Evolutionary conservation across 2,113 vertebrate species (phyloP), one percentile per base, ranked within the genome.

Genomic region (Odocoileus virginianus): DNA sequence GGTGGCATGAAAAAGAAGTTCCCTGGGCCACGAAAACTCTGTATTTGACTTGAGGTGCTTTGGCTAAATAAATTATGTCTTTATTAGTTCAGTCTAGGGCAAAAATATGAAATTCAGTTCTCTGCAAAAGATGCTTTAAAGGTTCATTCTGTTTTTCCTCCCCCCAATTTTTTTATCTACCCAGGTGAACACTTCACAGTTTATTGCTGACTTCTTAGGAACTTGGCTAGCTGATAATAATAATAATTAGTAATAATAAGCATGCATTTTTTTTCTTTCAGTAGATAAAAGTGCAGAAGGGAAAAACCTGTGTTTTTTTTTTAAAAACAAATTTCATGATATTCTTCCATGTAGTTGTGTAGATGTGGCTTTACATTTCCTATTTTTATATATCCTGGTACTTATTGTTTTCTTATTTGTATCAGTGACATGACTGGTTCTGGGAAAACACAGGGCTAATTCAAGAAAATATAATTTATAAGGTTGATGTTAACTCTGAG

Each of bases 161-260:
- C 30, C 52, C 76, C 91, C 67, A 21, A 83, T 93, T 97, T 98
- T 92, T 50, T 95, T 50, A 91, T 52, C 67, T 97, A 91, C 87
- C 40, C 55, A 79, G 54, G 88, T 97, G 83, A 79, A 83, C 54
- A 96, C 96, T 95, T 98, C 61, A 92, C 45, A 55, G 57, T 97
- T 97, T 96, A 93, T 97, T 97, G 67, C 67, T 74, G 55, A 96
- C 57, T 95, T 96, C 78, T 96, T 95, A 96, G 91, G 91, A 85
- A 76, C 74, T 92, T 96, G 92, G 79, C 82, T 96, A 93, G 88
- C 78, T 83, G 54, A 50, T 87, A 90, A 79, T 95, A 95, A 97
- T 96, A 52, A 57, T 55, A 96, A 97, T 91, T 47, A 87, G 16
- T 28, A 30, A 79, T 52, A 96, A 97, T 93, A 97, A 96, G 86